A percentile compares a stretch with the other conserved stretches of the same genome.
Conservation (phyloP, 1,140 invertebrate genomes). For the Drosophila pachea region DNA sequence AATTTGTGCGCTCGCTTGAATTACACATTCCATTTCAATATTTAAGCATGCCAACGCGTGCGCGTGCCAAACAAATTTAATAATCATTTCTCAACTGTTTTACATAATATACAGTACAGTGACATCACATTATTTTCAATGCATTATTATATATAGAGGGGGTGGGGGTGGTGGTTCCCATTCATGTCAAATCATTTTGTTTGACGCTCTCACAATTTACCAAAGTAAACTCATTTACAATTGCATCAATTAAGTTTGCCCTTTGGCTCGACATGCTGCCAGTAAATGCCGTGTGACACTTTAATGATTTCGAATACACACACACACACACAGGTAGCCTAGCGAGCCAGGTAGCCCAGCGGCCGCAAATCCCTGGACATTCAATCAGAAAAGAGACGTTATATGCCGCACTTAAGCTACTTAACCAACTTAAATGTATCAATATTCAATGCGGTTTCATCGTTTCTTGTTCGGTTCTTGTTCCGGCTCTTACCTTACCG, state of each 20-base stretch:
- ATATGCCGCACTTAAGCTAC: slow-evolving; percentile 35
- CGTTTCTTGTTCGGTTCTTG: background rate
- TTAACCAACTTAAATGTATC: slow-evolving; percentile 42
- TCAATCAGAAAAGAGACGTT: slow-evolving; percentile 24
- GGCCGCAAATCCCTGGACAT: slow-evolving; percentile 32
- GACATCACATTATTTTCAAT: background rate
- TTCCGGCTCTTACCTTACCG: background rate
- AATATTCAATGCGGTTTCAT: slow-evolving; percentile 27
- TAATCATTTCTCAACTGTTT: slow-evolving; percentile 14
- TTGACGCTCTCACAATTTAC: slow-evolving; percentile 15
- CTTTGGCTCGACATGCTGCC: slow-evolving; percentile 11
- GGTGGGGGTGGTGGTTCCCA: no score
- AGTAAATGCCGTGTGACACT: slow-evolving; percentile 28
- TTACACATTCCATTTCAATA: slow-evolving; percentile 51
- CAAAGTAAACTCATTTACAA: slow-evolving; percentile 38
- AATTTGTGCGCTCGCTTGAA: slow-evolving; percentile 40
- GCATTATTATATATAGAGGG: no score
- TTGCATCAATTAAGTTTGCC: slow-evolving; percentile 41
- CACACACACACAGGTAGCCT: background rate
- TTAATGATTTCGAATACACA: slow-evolving; percentile 43
- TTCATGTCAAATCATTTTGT: slow-evolving; percentile 26
- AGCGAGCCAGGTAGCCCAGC: slow-evolving; percentile 2
- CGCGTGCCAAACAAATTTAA: slow-evolving; percentile 13
- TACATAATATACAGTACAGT: slow-evolving; percentile 21
- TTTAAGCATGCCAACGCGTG: slow-evolving; percentile 19